A percentile compares a stretch with the other conserved stretches of the same genome.
These are phyloP conservation scores for Rhynchonycteris naso DNA, from an alignment of 2,797 vertebrate species.

Conservation along the genomic window DNA sequence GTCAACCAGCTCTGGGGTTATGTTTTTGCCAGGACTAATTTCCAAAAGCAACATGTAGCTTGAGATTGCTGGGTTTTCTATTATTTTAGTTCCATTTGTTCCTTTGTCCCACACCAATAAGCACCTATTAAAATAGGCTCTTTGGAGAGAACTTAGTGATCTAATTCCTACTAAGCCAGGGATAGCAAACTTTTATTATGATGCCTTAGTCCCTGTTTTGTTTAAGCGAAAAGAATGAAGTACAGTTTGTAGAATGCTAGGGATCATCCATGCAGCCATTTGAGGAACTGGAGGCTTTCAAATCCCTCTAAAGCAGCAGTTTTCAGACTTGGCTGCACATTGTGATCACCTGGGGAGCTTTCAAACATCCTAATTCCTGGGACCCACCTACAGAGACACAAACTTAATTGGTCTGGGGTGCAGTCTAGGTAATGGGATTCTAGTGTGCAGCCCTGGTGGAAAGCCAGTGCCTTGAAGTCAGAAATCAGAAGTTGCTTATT, in stretches of 20 bases:
- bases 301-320: background rate
- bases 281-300: background rate
- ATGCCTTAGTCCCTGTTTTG: background rate
- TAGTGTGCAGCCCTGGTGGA: background rate
- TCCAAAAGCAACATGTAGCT: slow-evolving; percentile 15
- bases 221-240: background rate
- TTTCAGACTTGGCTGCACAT: background rate
- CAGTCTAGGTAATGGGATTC: background rate
- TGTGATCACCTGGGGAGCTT: background rate
- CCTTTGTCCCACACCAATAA: background rate
- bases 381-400: background rate
- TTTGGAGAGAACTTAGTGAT: background rate
- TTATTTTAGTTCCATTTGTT: background rate
- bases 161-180: background rate
- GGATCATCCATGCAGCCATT: background rate
- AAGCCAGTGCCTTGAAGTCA: background rate
- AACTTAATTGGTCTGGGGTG: background rate
- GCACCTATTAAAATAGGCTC: background rate
- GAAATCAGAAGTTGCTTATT: background rate
- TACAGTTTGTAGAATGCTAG: background rate
- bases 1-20: background rate
- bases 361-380: background rate
- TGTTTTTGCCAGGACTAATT: background rate
- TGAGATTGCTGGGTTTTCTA: background rate
- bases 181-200: background rate